A percentile compares a stretch with the other conserved stretches of the same genome.
These are phyloP conservation scores for Temnopleurus reevesii DNA, from an alignment of 53 echinoderm and acorn worm genomes.

Conservation along the genomic window DNA sequence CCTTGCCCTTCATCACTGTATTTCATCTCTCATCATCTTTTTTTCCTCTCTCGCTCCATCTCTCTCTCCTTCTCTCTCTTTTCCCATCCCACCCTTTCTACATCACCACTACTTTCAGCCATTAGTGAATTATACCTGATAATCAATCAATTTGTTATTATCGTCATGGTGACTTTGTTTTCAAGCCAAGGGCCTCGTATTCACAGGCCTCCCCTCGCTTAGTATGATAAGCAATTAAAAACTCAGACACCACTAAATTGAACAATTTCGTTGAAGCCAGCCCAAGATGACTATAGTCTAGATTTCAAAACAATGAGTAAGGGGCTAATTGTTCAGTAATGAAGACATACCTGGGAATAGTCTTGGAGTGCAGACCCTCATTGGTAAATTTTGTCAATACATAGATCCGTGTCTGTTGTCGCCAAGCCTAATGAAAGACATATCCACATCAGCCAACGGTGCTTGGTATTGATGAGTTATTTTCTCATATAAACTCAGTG, in stretches of 20 bases:
- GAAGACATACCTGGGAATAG: neutral
- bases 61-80: neutral
- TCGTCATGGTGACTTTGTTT: slow-evolving; percentile 50
- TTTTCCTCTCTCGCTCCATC: neutral
- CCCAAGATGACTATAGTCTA: neutral
- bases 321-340: neutral
- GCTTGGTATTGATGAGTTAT: too few relatives aligned
- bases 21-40: too few relatives aligned
- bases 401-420: neutral
- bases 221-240: neutral
- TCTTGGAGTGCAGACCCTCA: neutral
- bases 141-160: slow-evolving; percentile 37
- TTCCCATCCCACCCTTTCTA: neutral
- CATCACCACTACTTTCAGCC: slow-evolving; percentile 3
- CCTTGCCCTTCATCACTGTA: too few relatives aligned
- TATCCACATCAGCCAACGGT: too few relatives aligned
- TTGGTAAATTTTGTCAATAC: too few relatives aligned
- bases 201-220: neutral
- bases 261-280: neutral
- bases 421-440: neutral
- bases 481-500: too few relatives aligned
- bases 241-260: neutral
- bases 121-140: slow-evolving; percentile 23
- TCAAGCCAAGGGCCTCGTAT: neutral
- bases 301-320: neutral